These are phyloP conservation scores for Liodrosophila aerea DNA, from an alignment of 2,888 invertebrate genomes.

Conservation along the genomic window DNA sequence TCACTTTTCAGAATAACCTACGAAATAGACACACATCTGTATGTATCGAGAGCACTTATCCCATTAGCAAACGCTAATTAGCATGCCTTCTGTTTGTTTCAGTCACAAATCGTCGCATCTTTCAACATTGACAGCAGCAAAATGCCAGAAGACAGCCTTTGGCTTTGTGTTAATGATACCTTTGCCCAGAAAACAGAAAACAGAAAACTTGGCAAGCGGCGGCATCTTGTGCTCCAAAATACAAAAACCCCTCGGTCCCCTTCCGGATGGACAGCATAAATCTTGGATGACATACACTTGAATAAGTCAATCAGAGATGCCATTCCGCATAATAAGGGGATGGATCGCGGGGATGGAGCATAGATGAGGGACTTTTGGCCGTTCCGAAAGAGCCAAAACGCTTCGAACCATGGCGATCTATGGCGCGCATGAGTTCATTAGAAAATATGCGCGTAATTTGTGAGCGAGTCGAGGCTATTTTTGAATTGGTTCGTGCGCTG, in stretches of 20 bases:
- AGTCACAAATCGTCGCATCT: constrained; percentile 67
- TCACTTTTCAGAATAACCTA: no score
- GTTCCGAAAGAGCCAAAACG: constrained; percentile 38
- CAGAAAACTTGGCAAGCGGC: constrained; percentile 44
- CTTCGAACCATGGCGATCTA: constrained; percentile 66
- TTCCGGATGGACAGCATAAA: constrained; percentile 52
- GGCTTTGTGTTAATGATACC: constrained; percentile 71
- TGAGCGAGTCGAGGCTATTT: constrained; percentile 61
- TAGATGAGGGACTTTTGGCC: constrained; percentile 11
- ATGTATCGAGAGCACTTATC: constrained; percentile 37
- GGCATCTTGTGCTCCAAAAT: constrained; percentile 35
- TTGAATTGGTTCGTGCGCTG: constrained; percentile 51
- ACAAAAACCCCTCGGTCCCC: constrained; percentile 1
- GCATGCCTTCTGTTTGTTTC: constrained; percentile 40
- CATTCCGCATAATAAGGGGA: background rate
- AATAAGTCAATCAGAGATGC: constrained; percentile 36
- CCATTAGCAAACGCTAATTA: constrained; percentile 64
- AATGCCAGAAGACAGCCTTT: constrained; percentile 46
- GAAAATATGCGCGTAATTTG: constrained; percentile 78
- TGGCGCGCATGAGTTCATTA: constrained; percentile 74
- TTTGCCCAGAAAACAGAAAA: constrained; percentile 9
- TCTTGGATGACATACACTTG: constrained; percentile 50
- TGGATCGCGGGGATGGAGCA: background rate
- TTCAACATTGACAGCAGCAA: constrained; percentile 67
- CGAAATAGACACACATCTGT: constrained; percentile 1